These are phyloP conservation scores for Ryuthela nishihirai DNA, from an alignment of 2,888 invertebrate genomes.

Conservation along the genomic window DNA sequence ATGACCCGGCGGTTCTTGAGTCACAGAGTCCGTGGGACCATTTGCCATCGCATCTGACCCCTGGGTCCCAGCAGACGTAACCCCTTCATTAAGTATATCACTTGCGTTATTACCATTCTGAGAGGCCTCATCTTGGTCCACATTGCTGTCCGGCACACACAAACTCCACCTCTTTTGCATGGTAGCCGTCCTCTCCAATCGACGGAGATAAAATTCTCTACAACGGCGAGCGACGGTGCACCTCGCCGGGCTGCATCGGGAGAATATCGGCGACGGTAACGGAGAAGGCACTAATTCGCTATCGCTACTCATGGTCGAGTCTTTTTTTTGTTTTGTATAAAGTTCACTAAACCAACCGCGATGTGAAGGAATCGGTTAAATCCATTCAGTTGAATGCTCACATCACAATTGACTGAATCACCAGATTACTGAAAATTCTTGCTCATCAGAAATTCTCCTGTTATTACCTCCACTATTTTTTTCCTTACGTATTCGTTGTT, in stretches of 20 bases:
- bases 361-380: too few species aligned
- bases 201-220: slow-evolving; percentile 28
- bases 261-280: slow-evolving; percentile 30
- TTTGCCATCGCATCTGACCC: neutral
- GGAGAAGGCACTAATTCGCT: slow-evolving; percentile 25
- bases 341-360: too few species aligned
- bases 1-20: slow-evolving; percentile 4
- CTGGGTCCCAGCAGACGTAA: too few species aligned
- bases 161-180: slow-evolving; percentile 37
- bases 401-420: too few species aligned
- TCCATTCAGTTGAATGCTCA: too few species aligned
- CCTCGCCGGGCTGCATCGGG: slow-evolving; percentile 38
- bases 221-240: slow-evolving; percentile 33
- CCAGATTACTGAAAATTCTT: too few species aligned
- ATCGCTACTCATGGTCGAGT: slow-evolving; percentile 22
- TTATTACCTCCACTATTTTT: too few species aligned
- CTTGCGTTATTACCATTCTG: slow-evolving; percentile 1
- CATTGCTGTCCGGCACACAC: neutral
- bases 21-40: neutral
- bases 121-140: neutral
- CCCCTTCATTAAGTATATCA: too few species aligned
- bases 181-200: slow-evolving; percentile 28
- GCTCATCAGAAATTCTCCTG: too few species aligned
- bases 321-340: too few species aligned
- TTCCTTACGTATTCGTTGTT: too few species aligned